A percentile compares a stretch with the other conserved stretches of the same genome.
These are phyloP conservation scores for Andrena bicolor DNA, from an alignment of 2,888 invertebrate genomes.

Conservation along the genomic window DNA sequence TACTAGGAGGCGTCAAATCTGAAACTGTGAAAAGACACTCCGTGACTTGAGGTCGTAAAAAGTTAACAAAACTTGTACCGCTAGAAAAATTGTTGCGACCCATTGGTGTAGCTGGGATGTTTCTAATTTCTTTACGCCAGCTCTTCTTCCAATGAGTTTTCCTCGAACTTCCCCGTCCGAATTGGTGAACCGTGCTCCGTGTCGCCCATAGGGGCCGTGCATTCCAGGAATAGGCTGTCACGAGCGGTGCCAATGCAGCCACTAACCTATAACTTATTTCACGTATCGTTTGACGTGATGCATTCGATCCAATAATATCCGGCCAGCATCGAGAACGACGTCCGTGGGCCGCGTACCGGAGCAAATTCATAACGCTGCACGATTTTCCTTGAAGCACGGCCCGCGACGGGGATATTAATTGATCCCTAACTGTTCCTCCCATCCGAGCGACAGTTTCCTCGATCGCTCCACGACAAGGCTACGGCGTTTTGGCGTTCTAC, in stretches of 20 bases:
- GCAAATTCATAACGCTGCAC: constrained; percentile 66
- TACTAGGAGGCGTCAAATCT: no score
- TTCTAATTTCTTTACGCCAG: no score
- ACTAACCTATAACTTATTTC: constrained; percentile 85
- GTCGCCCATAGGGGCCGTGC: constrained; percentile 73
- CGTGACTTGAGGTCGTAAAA: no score
- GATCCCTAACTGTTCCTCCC: constrained; percentile 60
- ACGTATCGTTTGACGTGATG: constrained; percentile 85
- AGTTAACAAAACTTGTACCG: no score
- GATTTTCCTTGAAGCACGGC: constrained; percentile 57
- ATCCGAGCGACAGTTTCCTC: constrained; percentile 54
- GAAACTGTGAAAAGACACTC: no score
- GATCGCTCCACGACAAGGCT: constrained; percentile 16
- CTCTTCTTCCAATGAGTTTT: neutral
- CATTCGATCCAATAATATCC: constrained; percentile 86
- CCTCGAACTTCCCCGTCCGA: neutral
- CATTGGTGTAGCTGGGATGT: no score
- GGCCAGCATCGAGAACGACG: constrained; percentile 66
- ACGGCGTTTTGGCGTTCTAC: constrained; percentile 24
- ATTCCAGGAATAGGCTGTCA: constrained; percentile 85
- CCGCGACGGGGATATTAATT: constrained; percentile 66
- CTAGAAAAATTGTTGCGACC: no score
- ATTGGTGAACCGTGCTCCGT: constrained; percentile 64
- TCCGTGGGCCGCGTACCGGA: constrained; percentile 40
- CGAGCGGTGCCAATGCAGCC: constrained; percentile 85